Evolutionary conservation across 2,888 invertebrate genomes (phyloP).

Genomic region (Tolmerus cingulatus): DNA sequence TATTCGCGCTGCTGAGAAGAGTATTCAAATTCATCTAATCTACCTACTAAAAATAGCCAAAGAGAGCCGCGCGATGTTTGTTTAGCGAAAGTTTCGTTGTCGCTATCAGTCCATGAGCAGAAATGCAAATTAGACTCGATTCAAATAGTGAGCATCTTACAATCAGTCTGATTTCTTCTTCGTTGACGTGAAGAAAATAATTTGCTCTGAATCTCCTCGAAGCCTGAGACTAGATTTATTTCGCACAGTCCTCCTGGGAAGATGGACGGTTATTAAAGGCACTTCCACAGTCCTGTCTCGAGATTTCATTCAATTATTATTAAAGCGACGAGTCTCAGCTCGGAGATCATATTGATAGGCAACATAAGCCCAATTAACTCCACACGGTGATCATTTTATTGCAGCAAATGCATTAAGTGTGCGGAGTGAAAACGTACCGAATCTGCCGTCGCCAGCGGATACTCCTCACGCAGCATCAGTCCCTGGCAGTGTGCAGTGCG

Average conservation of each 20-base stretch:
- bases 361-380: constrained; percentile 61
- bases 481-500: background rate
- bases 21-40: background rate
- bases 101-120: background rate
- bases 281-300: background rate
- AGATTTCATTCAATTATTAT: constrained; percentile 5
- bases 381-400: constrained; percentile 54
- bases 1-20: background rate
- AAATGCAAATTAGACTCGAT: background rate
- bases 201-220: background rate
- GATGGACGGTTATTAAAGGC: background rate
- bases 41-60: background rate
- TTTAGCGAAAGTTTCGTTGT: background rate
- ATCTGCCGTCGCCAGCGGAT: background rate
- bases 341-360: constrained; percentile 50
- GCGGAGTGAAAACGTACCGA: constrained; percentile 36
- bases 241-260: background rate
- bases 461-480: constrained; percentile 31
- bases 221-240: background rate
- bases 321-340: background rate
- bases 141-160: background rate
- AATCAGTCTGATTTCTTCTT: background rate
- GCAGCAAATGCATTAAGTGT: constrained; percentile 45
- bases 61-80: background rate
- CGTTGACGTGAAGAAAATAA: background rate